Conservation (phyloP, 2,888 invertebrate species). For the Trachelus stipa region DNA sequence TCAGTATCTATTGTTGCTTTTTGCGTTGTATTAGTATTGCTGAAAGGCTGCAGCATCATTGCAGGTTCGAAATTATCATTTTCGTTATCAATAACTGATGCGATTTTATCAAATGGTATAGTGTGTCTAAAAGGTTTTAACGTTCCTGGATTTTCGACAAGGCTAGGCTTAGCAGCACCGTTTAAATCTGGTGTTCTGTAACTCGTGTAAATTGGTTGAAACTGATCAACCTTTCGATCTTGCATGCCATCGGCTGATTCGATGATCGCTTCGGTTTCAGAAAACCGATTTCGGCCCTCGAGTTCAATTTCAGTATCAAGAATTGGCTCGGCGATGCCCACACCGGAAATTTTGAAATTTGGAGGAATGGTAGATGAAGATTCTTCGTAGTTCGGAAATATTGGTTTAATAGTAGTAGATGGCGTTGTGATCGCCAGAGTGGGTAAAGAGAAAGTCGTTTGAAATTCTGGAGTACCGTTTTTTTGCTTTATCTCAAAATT, state of each 20-base stretch:
- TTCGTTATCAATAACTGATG: constrained; percentile 36
- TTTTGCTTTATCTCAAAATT: not conserved
- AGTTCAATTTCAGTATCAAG: constrained; percentile 55
- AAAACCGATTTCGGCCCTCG: constrained; percentile 52
- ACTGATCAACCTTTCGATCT: constrained; percentile 38
- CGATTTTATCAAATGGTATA: constrained; percentile 62
- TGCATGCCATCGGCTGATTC: constrained; percentile 31
- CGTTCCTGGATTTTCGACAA: constrained; percentile 57
- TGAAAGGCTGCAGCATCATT: not conserved
- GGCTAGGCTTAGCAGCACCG: constrained; percentile 45
- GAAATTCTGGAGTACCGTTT: not conserved
- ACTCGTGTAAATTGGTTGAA: constrained; percentile 57
- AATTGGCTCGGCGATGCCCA: constrained; percentile 64
- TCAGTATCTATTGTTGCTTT: not conserved
- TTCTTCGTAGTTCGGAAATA: not conserved
- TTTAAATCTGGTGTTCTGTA: constrained; percentile 58
- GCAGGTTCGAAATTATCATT: not conserved
- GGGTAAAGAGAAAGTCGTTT: not conserved
- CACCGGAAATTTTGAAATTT: constrained; percentile 42
- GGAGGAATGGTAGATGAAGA: constrained; percentile 17
- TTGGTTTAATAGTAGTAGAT: not conserved
- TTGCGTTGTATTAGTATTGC: not conserved
- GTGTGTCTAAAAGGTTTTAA: constrained; percentile 61
- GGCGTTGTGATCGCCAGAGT: not conserved
- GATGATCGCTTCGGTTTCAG: constrained; percentile 40